A percentile compares a stretch with the other conserved stretches of the same genome.
Evolutionary conservation across 2,113 vertebrate species (phyloP).

Genomic region (Irena cyanogastra): DNA sequence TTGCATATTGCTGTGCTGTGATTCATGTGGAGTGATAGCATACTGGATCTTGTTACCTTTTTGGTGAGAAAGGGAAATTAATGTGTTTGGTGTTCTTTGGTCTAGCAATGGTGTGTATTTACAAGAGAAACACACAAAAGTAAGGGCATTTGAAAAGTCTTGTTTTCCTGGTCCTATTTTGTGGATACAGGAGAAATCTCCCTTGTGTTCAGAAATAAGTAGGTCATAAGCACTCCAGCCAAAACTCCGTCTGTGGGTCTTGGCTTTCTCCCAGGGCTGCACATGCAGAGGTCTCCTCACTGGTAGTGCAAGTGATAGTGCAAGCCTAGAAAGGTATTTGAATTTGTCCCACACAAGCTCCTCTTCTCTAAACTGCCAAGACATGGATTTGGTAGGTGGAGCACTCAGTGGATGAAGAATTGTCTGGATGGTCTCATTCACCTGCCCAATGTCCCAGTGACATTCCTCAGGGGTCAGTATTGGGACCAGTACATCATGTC

Average conservation of each 20-base stretch:
- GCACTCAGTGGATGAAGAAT: neutral
- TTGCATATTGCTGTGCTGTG: neutral
- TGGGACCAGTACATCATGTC: fast-evolving
- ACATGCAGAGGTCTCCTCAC: neutral
- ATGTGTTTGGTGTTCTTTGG: neutral
- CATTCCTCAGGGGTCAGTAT: neutral
- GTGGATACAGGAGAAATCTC: neutral
- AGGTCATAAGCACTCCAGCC: neutral
- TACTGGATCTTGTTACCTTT: neutral
- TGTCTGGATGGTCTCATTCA: neutral
- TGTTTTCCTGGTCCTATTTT: neutral
- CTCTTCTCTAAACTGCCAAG: neutral
- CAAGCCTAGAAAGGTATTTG: neutral
- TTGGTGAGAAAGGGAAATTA: neutral
- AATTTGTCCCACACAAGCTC: neutral
- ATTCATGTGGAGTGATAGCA: neutral
- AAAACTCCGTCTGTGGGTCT: neutral
- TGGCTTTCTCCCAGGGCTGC: neutral
- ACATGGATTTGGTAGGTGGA: neutral
- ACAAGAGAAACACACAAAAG: neutral
- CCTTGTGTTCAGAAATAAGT: neutral
- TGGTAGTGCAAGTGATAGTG: neutral
- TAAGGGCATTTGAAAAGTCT: neutral
- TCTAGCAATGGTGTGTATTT: neutral
- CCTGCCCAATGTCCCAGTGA: neutral